A percentile compares a stretch with the other conserved stretches of the same genome.
Conservation (phyloP, 2,888 invertebrate species). For the Cerastis leucographa region DNA sequence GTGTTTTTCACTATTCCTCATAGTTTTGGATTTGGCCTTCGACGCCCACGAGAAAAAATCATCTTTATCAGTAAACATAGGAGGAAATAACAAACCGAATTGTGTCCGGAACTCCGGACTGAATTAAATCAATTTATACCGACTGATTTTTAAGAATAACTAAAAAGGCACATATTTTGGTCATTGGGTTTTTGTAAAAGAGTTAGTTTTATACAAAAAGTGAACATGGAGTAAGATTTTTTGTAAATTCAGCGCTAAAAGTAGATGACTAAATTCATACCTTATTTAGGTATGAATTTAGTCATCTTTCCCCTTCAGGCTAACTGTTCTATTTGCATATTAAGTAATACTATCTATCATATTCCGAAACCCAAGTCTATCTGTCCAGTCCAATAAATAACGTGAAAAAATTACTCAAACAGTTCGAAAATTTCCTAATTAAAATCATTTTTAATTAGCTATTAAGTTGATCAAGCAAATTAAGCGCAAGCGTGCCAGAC, state of each 20-base stretch:
- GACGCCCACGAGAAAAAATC: too few species aligned
- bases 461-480: conserved; percentile 61
- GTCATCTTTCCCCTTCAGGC: neutral
- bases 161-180: neutral
- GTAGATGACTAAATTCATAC: too few species aligned
- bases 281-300: neutral
- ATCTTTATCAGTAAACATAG: neutral
- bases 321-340: neutral
- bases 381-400: conserved; percentile 23
- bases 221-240: neutral
- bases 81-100: neutral
- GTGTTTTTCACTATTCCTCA: too few species aligned
- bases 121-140: neutral
- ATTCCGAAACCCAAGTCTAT: neutral
- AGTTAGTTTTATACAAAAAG: neutral
- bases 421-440: conserved; percentile 50
- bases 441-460: conserved; percentile 63
- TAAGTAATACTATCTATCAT: neutral
- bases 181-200: neutral
- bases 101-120: neutral
- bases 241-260: neutral
- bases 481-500: conserved; percentile 46
- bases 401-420: conserved; percentile 3
- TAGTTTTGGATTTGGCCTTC: too few species aligned
- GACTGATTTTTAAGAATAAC: neutral